phyloP scores from a whole-genome alignment of 92 coral and sea anemone genomes.

The Epizoanthus illoricatus region DNA sequence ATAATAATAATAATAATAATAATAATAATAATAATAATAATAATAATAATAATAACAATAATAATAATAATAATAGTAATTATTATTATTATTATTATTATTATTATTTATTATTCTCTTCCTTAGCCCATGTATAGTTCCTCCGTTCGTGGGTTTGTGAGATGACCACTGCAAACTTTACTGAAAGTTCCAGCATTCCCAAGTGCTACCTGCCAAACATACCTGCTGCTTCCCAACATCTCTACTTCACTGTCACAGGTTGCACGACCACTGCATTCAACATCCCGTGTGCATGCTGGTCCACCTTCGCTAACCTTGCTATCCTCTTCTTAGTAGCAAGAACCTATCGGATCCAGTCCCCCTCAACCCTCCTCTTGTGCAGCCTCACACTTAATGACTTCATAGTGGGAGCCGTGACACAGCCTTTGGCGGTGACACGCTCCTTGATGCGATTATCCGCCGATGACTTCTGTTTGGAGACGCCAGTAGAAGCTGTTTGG shows the following conservation, averaged over 20 bases:
- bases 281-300: conserved; percentile 15
- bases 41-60: no score
- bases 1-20: no score
- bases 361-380: conserved; percentile 42
- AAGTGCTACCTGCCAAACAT: background rate
- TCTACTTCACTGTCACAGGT: background rate
- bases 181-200: conserved; percentile 17
- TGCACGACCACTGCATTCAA: background rate
- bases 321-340: conserved; percentile 26
- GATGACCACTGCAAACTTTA: background rate
- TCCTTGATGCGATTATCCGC: conserved; percentile 15
- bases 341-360: conserved; percentile 22
- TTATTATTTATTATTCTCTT: no score
- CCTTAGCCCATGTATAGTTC: no score
- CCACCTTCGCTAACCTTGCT: conserved; percentile 26
- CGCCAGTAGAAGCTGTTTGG: conserved; percentile 26
- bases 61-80: no score
- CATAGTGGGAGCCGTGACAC: conserved; percentile 32
- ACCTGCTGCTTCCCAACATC: background rate
- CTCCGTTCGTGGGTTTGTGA: no score
- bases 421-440: conserved; percentile 50
- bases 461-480: conserved; percentile 32
- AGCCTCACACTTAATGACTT: conserved; percentile 44
- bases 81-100: no score
- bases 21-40: no score